Percentiles rank a stretch among this genome's conserved stretches.
Evolutionary conservation across 2,113 vertebrate genomes (phyloP).

Genomic region (Girardinichthys multiradiatus): DNA sequence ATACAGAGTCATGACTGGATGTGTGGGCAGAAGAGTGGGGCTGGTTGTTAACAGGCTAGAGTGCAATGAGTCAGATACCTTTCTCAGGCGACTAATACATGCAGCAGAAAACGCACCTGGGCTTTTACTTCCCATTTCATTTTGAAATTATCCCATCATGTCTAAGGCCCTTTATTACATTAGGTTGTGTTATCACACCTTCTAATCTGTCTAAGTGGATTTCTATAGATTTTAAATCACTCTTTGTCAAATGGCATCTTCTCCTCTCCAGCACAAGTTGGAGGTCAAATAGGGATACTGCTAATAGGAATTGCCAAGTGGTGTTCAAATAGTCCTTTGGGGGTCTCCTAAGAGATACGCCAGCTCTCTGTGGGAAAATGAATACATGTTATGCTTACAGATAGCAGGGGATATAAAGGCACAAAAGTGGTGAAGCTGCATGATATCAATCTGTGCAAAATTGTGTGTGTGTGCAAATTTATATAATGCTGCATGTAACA

Average conservation of each 20-base stretch:
- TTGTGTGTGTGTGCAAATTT: too few relatives aligned
- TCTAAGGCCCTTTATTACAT: neutral
- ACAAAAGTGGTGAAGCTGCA: too few relatives aligned
- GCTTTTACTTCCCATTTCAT: neutral
- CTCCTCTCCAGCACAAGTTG: neutral
- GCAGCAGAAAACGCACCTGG: neutral
- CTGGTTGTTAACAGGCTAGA: neutral
- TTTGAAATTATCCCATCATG: neutral
- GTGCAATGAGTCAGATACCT: constrained; percentile 5
- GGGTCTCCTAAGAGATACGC: neutral
- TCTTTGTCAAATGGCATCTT: neutral
- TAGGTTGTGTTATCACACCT: constrained; percentile 6
- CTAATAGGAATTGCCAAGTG: neutral
- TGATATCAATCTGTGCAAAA: too few relatives aligned
- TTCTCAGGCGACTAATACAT: neutral
- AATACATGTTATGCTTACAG: neutral
- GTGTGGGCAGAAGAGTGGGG: neutral
- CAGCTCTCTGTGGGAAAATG: neutral
- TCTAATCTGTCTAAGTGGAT: neutral
- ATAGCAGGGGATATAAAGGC: neutral
- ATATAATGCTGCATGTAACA: too few relatives aligned
- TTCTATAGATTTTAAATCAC: neutral
- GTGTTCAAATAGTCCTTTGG: neutral
- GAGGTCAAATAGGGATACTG: neutral
- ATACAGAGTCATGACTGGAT: neutral